These are phyloP conservation scores for Drosophila parabipectinata DNA, from an alignment of 1,140 invertebrate species.

Conservation along the genomic window DNA sequence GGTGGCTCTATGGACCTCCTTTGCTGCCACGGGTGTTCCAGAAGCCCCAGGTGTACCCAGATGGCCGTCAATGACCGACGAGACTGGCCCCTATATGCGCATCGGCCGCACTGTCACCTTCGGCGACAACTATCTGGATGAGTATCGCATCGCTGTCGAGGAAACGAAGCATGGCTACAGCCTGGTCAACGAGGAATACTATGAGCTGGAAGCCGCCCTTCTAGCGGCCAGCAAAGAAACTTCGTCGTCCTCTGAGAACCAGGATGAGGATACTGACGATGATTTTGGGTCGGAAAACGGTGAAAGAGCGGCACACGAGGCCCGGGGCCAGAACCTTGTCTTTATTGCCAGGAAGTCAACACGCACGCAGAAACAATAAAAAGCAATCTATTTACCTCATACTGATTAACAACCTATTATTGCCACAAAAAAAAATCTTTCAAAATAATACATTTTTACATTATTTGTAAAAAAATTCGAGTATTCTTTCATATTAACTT, in stretches of 20 bases:
- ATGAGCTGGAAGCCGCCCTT: slow-evolving; percentile 61
- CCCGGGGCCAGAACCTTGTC: slow-evolving; percentile 62
- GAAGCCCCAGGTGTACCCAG: slow-evolving; percentile 48
- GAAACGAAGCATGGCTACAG: slow-evolving; percentile 66
- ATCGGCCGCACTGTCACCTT: slow-evolving; percentile 68
- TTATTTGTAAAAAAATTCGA: too few relatives aligned
- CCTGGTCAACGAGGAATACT: slow-evolving; percentile 76
- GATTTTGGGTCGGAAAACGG: slow-evolving; percentile 11
- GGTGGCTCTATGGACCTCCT: slow-evolving; percentile 78
- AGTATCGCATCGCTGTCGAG: slow-evolving; percentile 66
- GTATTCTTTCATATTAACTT: too few relatives aligned
- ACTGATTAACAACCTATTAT: not conserved
- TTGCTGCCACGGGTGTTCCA: slow-evolving; percentile 69
- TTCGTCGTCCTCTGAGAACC: not conserved
- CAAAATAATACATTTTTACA: too few relatives aligned
- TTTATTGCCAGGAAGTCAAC: slow-evolving; percentile 67
- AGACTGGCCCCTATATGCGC: slow-evolving; percentile 76
- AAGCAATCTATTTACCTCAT: not conserved
- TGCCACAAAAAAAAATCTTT: not conserved
- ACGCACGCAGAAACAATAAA: slow-evolving; percentile 36
- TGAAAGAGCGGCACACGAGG: slow-evolving; percentile 28
- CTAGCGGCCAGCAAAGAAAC: slow-evolving; percentile 26
- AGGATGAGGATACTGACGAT: slow-evolving; percentile 40
- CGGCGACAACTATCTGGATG: slow-evolving; percentile 74
- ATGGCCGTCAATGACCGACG: slow-evolving; percentile 73